Evolutionary conservation across 2,113 vertebrate genomes (phyloP).

Genomic region (Dicrurus megarhynchus): DNA sequence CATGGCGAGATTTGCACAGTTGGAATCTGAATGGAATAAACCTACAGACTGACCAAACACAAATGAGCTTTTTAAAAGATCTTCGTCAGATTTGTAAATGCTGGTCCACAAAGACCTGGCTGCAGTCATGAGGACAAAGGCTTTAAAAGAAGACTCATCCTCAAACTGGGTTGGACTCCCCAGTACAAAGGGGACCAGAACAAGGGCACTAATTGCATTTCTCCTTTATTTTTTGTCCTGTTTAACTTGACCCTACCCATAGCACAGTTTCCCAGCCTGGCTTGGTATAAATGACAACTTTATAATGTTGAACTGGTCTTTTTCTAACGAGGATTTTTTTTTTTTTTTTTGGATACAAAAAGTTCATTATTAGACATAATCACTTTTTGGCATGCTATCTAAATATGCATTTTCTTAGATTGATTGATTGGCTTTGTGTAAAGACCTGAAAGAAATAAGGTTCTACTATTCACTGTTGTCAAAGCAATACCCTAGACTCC

Average conservation of each 20-base stretch:
- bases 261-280: not conserved
- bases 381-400: not conserved
- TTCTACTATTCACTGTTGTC: constrained; percentile 30
- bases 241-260: not conserved
- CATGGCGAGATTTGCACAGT: not conserved
- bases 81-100: not conserved
- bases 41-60: not conserved
- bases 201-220: not conserved
- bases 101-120: not conserved
- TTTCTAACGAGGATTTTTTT: not conserved
- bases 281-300: not conserved
- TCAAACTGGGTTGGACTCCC: not conserved
- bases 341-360: not conserved
- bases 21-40: constrained; percentile 16
- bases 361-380: constrained; percentile 6
- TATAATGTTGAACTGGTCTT: not conserved
- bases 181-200: not conserved
- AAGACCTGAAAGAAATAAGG: constrained; percentile 5
- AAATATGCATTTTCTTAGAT: constrained; percentile 18
- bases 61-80: not conserved
- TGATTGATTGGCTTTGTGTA: not conserved
- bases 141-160: not conserved
- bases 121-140: not conserved
- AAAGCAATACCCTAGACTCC: constrained; percentile 36
- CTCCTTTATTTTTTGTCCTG: not conserved